Conservation (phyloP, 2,888 invertebrate genomes). For the Spodoptera picta region DNA sequence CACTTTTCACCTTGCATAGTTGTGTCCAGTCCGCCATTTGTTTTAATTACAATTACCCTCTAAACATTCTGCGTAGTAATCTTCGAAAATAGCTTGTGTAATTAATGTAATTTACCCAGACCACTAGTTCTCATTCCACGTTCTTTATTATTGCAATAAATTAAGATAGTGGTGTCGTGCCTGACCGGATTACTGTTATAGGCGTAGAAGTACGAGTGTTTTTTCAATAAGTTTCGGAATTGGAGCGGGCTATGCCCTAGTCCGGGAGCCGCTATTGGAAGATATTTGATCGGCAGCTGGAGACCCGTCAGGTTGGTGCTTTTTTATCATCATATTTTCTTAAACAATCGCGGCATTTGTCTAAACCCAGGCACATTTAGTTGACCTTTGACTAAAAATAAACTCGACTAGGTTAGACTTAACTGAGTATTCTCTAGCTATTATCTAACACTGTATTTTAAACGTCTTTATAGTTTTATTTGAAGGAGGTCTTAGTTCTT, state of each 20-base stretch:
- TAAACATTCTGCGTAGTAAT: slow-evolving; percentile 9
- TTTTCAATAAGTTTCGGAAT: slow-evolving; percentile 22
- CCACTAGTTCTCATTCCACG: slow-evolving; percentile 23
- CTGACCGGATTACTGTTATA: slow-evolving; percentile 42
- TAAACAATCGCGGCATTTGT: slow-evolving; percentile 1
- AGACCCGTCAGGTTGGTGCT: slow-evolving; percentile 44
- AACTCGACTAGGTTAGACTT: slow-evolving; percentile 9
- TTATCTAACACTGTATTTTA: background rate
- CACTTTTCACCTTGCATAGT: slow-evolving; percentile 3
- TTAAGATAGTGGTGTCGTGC: slow-evolving; percentile 36
- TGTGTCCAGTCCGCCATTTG: slow-evolving; percentile 12
- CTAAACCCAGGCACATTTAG: background rate
- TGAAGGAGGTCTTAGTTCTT: background rate
- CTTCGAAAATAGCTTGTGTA: slow-evolving; percentile 8
- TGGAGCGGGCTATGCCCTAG: slow-evolving; percentile 47
- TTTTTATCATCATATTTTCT: slow-evolving; percentile 11
- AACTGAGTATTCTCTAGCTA: slow-evolving; percentile 2
- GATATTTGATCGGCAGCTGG: slow-evolving; percentile 42
- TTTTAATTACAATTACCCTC: slow-evolving; percentile 22
- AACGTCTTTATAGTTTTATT: background rate
- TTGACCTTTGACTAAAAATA: slow-evolving; percentile 32
- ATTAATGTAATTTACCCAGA: slow-evolving; percentile 19
- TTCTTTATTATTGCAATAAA: slow-evolving; percentile 35
- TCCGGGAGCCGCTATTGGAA: slow-evolving; percentile 20
- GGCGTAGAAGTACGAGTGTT: slow-evolving; percentile 41